These are phyloP conservation scores for Ceratotherium simum DNA, from an alignment of 2,113 vertebrate genomes.

Conservation along the genomic window DNA sequence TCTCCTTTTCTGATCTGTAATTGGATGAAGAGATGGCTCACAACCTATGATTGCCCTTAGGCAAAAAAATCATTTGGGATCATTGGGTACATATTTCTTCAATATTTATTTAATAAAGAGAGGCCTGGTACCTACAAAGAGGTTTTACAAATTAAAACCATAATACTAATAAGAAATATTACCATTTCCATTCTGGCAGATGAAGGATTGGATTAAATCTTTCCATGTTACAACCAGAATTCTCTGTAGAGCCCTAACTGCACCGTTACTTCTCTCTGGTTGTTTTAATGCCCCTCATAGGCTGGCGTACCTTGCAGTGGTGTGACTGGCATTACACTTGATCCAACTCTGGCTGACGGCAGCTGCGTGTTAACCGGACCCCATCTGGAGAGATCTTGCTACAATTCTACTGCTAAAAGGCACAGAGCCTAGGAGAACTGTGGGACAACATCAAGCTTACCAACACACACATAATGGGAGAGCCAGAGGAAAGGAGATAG, in stretches of 20 bases:
- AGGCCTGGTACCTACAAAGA: not conserved
- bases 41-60: not conserved
- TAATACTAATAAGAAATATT: not conserved
- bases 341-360: not conserved
- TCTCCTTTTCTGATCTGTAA: not conserved
- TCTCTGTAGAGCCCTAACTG: not conserved
- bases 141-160: not conserved
- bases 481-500: not conserved
- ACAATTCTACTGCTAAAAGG: not conserved
- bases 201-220: not conserved
- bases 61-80: not conserved
- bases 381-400: not conserved
- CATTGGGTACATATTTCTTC: not conserved
- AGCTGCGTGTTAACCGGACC: not conserved
- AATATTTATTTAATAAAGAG: not conserved
- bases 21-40: not conserved
- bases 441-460: not conserved
- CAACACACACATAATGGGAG: not conserved
- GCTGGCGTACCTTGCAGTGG: not conserved
- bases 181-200: not conserved
- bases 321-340: not conserved
- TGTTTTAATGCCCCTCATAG: not conserved
- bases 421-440: not conserved
- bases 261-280: not conserved
- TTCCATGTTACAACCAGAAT: not conserved